Evolutionary conservation across 2,888 invertebrate genomes (phyloP).

Genomic region (Meteorus cinctellus): DNA sequence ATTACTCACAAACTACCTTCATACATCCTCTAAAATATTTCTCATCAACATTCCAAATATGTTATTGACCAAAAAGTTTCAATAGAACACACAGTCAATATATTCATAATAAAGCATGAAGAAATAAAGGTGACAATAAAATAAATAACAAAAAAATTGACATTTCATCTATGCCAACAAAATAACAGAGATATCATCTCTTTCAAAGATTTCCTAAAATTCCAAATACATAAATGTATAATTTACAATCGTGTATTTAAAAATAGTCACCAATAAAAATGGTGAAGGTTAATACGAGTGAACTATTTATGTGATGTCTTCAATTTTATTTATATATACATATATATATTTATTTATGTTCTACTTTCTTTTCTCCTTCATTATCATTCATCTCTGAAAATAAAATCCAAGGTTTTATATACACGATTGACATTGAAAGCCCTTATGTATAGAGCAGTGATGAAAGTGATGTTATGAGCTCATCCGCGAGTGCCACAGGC

Average conservation of each 20-base stretch:
- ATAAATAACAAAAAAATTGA: neutral
- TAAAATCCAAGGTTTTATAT: neutral
- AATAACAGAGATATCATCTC: neutral
- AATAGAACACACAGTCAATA: neutral
- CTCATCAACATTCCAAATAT: too few species aligned
- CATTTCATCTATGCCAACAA: neutral
- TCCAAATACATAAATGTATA: neutral
- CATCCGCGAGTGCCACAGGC: neutral
- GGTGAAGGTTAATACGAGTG: neutral
- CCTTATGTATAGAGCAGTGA: constrained; percentile 6
- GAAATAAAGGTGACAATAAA: neutral
- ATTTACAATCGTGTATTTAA: neutral
- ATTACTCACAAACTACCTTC: too few species aligned
- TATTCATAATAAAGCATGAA: neutral
- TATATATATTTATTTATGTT: neutral
- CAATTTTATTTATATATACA: neutral
- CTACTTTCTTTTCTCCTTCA: neutral
- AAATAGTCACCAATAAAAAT: neutral
- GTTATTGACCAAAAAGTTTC: too few species aligned
- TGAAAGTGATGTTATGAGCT: neutral
- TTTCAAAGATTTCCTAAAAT: neutral
- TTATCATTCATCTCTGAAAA: neutral
- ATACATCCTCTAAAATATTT: too few species aligned
- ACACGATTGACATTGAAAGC: constrained; percentile 9
- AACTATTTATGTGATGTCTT: neutral